These are phyloP conservation scores for Boleophthalmus pectinirostris DNA, from an alignment of 2,113 vertebrate genomes.

Conservation along the genomic window DNA sequence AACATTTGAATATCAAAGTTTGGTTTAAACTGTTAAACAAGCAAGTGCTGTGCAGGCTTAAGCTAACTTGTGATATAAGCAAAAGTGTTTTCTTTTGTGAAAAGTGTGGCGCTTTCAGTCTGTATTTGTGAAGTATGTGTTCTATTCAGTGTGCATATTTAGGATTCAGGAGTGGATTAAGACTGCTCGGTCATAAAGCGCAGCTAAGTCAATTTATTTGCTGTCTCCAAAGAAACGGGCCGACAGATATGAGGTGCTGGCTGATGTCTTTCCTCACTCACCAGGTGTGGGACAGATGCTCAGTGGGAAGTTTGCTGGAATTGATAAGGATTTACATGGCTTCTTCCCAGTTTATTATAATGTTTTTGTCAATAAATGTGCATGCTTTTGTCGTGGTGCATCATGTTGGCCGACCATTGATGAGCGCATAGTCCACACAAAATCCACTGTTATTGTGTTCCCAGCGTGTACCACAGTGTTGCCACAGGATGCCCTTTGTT, in stretches of 20 bases:
- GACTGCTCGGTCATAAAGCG: slow-evolving; percentile 44
- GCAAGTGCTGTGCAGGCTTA: slow-evolving; percentile 26
- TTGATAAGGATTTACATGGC: slow-evolving; percentile 57
- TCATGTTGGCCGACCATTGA: neutral
- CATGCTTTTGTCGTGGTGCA: neutral
- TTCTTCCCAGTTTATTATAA: slow-evolving; percentile 11
- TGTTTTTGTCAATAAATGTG: neutral
- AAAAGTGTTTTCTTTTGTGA: slow-evolving; percentile 23
- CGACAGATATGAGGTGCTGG: slow-evolving; percentile 49
- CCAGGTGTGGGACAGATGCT: slow-evolving; percentile 59
- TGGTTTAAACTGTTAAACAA: slow-evolving; percentile 28
- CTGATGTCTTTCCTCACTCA: slow-evolving; percentile 62
- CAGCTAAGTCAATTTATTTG: slow-evolving; percentile 60
- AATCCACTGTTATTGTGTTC: slow-evolving; percentile 28
- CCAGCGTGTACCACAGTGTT: slow-evolving; percentile 43
- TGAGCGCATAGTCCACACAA: neutral
- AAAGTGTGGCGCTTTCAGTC: slow-evolving; percentile 1
- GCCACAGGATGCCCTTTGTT: slow-evolving; percentile 74
- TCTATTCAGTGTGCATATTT: slow-evolving; percentile 60
- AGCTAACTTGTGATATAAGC: slow-evolving; percentile 37
- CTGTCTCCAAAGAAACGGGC: slow-evolving; percentile 58
- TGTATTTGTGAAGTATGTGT: slow-evolving; percentile 37
- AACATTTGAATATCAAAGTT: slow-evolving; percentile 49
- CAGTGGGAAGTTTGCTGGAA: slow-evolving; percentile 51
- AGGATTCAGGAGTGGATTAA: slow-evolving; percentile 66